A percentile compares a stretch with the other conserved stretches of the same genome.
Conservation (phyloP, 2,113 vertebrate species). For the Danio rerio region DNA sequence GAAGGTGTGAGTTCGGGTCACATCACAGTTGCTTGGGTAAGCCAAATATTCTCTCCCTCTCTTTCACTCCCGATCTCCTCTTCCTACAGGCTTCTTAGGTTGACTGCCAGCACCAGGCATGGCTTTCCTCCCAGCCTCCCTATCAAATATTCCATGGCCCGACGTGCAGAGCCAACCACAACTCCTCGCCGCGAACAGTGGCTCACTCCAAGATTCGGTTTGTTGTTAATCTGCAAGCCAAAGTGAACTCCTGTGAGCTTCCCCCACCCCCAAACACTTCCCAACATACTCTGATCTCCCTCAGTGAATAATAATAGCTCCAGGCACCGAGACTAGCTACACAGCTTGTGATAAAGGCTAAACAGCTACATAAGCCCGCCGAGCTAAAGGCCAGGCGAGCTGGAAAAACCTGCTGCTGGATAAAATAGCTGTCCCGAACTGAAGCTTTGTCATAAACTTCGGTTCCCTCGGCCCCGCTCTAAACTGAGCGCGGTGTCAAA, state of each 20-base stretch:
- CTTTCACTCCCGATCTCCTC: not conserved
- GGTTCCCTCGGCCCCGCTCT: constrained; percentile 36
- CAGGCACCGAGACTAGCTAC: constrained; percentile 19
- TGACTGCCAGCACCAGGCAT: constrained; percentile 48
- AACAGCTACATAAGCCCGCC: constrained; percentile 38
- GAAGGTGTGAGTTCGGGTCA: constrained; percentile 34
- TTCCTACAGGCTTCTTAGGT: constrained; percentile 17
- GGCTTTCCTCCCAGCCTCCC: constrained; percentile 57
- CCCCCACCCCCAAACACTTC: constrained; percentile 29
- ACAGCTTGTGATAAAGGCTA: constrained; percentile 52
- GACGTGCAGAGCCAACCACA: constrained; percentile 52
- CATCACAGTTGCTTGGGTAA: constrained; percentile 25
- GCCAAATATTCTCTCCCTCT: constrained; percentile 5
- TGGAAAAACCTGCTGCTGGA: constrained; percentile 48
- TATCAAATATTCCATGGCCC: constrained; percentile 51
- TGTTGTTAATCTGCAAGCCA: constrained; percentile 62
- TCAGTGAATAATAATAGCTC: constrained; percentile 50
- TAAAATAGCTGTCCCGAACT: constrained; percentile 48
- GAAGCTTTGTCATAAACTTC: constrained; percentile 53
- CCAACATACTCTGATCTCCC: constrained; percentile 43
- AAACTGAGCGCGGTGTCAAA: constrained; percentile 47
- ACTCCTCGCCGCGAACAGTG: constrained; percentile 50
- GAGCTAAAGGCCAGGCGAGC: constrained; percentile 38
- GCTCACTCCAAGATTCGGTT: constrained; percentile 55
- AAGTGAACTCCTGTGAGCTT: constrained; percentile 47